phyloP scores from a whole-genome alignment of 2,888 invertebrate species.

The Papilio protenor region DNA sequence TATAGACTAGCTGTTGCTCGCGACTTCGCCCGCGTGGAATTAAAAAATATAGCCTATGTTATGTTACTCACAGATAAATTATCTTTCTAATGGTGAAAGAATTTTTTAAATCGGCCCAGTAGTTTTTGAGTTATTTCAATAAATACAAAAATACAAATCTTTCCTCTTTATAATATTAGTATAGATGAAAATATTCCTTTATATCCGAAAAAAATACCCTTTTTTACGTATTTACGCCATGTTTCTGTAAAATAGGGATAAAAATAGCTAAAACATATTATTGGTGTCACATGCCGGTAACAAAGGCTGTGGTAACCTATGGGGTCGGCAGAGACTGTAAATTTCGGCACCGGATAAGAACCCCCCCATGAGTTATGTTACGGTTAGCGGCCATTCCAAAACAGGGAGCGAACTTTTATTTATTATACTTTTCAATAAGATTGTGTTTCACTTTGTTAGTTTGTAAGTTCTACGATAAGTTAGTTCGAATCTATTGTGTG shows the following conservation, averaged over 20 bases:
- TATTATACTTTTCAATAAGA: conserved; percentile 19
- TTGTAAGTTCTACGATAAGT: not conserved
- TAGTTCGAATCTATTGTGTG: not conserved
- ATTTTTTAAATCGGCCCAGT: no score
- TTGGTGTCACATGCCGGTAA: conserved; percentile 11
- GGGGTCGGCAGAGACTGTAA: conserved; percentile 16
- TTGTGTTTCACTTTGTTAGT: conserved; percentile 21
- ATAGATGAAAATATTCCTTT: no score
- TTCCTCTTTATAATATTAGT: no score
- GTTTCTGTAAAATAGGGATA: not conserved
- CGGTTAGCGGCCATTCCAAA: not conserved
- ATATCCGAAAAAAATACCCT: no score
- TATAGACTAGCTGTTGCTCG: no score
- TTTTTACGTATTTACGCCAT: not conserved
- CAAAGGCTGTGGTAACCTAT: conserved; percentile 27
- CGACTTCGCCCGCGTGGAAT: no score
- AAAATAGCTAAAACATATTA: not conserved
- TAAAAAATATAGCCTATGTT: no score
- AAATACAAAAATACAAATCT: no score
- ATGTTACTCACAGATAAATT: no score
- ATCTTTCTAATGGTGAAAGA: no score
- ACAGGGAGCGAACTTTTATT: conserved; percentile 19
- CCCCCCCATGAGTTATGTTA: conserved; percentile 25
- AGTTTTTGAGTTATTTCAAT: no score
- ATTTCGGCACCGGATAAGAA: conserved; percentile 19